phyloP scores from a whole-genome alignment of 2,113 vertebrate genomes.

The Hucho hucho region DNA sequence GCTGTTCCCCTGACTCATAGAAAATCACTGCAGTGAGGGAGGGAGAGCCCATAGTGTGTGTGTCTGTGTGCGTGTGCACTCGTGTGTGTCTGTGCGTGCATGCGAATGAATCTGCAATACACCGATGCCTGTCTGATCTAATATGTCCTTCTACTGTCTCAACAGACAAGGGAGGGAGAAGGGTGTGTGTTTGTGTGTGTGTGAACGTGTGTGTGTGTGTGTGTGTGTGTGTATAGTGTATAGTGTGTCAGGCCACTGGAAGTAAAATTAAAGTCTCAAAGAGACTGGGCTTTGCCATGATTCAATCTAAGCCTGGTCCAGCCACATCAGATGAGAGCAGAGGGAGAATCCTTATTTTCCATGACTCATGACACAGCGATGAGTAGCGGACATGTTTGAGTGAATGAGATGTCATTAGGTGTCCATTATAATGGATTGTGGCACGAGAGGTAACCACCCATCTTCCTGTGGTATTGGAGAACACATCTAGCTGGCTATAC shows the following conservation, averaged over 20 bases:
- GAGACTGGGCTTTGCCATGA: constrained; percentile 20
- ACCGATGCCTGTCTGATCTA: too few species aligned
- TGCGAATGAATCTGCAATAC: neutral
- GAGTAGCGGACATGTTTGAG: neutral
- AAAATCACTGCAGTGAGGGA: constrained; percentile 26
- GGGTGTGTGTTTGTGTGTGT: too few species aligned
- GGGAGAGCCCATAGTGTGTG: neutral
- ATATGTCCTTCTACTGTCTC: too few species aligned
- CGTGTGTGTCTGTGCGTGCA: neutral
- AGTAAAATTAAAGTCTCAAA: constrained; percentile 32
- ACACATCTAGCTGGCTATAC: neutral
- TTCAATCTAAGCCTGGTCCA: constrained; percentile 34
- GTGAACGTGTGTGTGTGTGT: neutral
- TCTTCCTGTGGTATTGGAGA: neutral
- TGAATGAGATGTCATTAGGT: neutral
- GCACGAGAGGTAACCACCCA: neutral
- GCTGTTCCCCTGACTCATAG: constrained; percentile 36
- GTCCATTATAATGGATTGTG: neutral
- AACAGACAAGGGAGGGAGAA: too few species aligned
- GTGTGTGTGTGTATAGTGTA: neutral
- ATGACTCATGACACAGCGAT: neutral
- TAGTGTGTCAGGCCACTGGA: neutral
- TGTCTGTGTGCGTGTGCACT: neutral
- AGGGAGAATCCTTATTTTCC: neutral
- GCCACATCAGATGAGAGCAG: constrained; percentile 21